Percentiles rank a stretch among this genome's conserved stretches.
These are phyloP conservation scores for Nomada fabriciana DNA, from an alignment of 2,888 invertebrate genomes.

Conservation along the genomic window DNA sequence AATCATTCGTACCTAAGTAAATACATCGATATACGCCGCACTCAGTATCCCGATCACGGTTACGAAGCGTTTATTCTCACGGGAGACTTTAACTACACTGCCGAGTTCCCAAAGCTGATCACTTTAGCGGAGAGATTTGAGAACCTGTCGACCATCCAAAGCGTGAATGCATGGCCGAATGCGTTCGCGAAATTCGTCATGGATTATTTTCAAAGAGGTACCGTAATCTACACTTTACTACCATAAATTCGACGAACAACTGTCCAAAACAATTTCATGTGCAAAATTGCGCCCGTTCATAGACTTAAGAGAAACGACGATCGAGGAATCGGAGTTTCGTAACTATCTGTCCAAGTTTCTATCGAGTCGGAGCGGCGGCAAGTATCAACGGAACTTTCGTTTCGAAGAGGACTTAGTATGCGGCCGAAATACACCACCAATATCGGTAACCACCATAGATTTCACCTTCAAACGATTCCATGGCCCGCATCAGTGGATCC, in stretches of 20 bases:
- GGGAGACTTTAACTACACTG: slow-evolving; percentile 88
- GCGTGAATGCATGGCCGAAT: slow-evolving; percentile 88
- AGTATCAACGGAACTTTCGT: slow-evolving; percentile 89
- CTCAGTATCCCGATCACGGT: slow-evolving; percentile 89
- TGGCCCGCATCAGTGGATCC: slow-evolving; percentile 89
- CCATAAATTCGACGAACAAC: background rate
- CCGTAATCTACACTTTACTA: background rate
- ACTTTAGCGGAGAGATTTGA: slow-evolving; percentile 86
- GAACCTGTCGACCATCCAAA: slow-evolving; percentile 85
- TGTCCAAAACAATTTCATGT: background rate
- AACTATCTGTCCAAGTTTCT: slow-evolving; percentile 89
- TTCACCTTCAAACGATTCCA: slow-evolving; percentile 87
- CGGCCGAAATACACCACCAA: slow-evolving; percentile 86
- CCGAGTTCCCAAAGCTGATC: slow-evolving; percentile 87
- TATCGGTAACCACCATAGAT: slow-evolving; percentile 87
- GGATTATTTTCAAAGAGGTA: slow-evolving; percentile 87
- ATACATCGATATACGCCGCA: slow-evolving; percentile 86
- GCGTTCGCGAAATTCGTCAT: slow-evolving; percentile 88
- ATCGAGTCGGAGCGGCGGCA: slow-evolving; percentile 89
- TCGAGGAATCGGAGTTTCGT: slow-evolving; percentile 87
- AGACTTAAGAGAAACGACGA: slow-evolving; percentile 85
- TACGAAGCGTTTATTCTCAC: slow-evolving; percentile 88
- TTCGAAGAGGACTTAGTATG: slow-evolving; percentile 87
- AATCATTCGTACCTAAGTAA: slow-evolving; percentile 88
- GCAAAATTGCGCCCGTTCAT: slow-evolving; percentile 44